Percentiles rank a stretch among this genome's conserved stretches.
Conservation (phyloP, 2,113 vertebrate species). For the Cavia porcellus region DNA sequence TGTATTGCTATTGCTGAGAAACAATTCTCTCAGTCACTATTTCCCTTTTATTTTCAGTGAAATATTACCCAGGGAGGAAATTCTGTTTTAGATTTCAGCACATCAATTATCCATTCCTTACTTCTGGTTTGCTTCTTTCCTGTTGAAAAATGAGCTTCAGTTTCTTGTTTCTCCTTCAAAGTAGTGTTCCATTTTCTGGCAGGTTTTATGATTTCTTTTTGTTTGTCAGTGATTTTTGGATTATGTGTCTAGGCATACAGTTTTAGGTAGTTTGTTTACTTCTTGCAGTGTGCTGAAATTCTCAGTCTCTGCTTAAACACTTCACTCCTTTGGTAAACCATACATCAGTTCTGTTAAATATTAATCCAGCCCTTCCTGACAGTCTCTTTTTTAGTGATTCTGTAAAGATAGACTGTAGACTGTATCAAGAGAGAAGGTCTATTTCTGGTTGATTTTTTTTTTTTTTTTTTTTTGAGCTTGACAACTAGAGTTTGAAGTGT, state of each 20-base stretch:
- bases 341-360: neutral
- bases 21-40: neutral
- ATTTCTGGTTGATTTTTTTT: neutral
- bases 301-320: neutral
- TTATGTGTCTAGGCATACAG: neutral
- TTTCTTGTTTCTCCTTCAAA: neutral
- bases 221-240: neutral
- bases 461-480: neutral
- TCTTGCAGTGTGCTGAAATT: neutral
- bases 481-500: neutral
- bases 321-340: neutral
- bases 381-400: neutral
- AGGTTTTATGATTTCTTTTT: neutral
- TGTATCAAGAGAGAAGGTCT: neutral
- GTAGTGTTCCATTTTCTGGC: neutral
- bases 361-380: neutral
- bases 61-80: neutral
- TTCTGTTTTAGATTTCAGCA: neutral
- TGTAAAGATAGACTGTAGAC: neutral
- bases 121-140: neutral
- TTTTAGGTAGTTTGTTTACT: neutral
- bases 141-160: neutral
- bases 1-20: neutral
- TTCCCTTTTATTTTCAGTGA: conserved; percentile 19
- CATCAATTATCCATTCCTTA: neutral